A percentile compares a stretch with the other conserved stretches of the same genome.
Conservation (phyloP, 2,113 vertebrate species). For the Lonchura striata region DNA sequence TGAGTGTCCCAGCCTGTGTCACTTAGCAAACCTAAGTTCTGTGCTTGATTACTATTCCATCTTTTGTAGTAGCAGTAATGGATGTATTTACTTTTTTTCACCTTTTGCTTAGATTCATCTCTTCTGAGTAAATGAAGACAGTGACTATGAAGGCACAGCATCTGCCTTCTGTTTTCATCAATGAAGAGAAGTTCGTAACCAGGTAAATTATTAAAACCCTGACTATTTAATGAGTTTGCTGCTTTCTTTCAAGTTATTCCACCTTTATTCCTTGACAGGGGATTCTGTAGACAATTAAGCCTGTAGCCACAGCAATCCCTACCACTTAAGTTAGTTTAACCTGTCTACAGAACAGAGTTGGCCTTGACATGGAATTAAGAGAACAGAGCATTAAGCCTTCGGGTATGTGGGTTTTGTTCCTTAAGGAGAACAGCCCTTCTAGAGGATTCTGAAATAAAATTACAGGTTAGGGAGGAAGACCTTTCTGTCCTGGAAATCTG, state of each 20-base stretch:
- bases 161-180: conserved; percentile 52
- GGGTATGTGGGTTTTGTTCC: background rate
- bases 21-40: background rate
- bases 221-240: background rate
- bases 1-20: background rate
- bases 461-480: background rate
- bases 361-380: background rate
- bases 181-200: conserved; percentile 66
- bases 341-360: background rate
- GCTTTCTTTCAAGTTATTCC: background rate
- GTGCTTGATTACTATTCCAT: background rate
- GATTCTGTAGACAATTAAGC: background rate
- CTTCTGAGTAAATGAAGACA: conserved; percentile 28
- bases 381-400: background rate
- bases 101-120: conserved; percentile 15
- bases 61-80: background rate
- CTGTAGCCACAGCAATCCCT: background rate
- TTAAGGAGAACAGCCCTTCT: background rate
- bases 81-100: background rate
- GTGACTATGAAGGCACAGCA: conserved; percentile 46
- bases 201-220: conserved; percentile 31
- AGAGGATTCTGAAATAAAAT: background rate
- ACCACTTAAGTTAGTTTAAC: background rate
- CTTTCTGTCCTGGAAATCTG: background rate
- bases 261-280: background rate